Percentiles rank a stretch among this genome's conserved stretches.
These are phyloP conservation scores for Aphelinus certus DNA, from an alignment of 1,140 invertebrate species.

Conservation along the genomic window DNA sequence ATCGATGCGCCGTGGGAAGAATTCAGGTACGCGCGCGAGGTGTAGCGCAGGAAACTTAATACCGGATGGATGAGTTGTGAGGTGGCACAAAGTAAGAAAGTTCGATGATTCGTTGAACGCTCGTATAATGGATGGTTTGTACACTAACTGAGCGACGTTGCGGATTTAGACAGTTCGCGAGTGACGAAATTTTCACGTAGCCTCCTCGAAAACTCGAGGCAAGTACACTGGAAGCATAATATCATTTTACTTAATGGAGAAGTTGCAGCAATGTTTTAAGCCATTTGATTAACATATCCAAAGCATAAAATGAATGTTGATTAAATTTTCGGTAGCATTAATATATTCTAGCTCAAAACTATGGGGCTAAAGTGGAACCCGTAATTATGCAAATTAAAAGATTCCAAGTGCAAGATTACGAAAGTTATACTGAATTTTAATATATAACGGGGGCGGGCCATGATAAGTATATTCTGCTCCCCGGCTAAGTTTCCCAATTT, in stretches of 20 bases:
- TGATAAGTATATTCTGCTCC: neutral
- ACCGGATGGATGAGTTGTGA: no score
- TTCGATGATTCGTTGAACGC: no score
- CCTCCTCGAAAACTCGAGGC: neutral
- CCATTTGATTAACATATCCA: neutral
- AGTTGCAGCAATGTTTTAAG: neutral
- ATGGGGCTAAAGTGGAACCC: slow-evolving; percentile 1
- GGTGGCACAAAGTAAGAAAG: no score
- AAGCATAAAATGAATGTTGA: neutral
- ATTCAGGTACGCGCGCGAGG: no score
- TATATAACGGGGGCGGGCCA: no score
- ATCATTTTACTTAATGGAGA: neutral
- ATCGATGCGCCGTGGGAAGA: no score
- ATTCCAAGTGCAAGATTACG: slow-evolving; percentile 2
- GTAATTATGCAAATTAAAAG: slow-evolving; percentile 13
- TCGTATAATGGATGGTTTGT: no score
- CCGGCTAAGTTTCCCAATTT: no score
- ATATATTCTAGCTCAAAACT: neutral
- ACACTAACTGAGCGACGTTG: neutral
- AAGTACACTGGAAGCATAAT: slow-evolving; percentile 1
- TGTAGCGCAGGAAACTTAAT: no score
- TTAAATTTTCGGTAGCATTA: slow-evolving; percentile 2
- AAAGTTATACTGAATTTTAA: slow-evolving; percentile 18
- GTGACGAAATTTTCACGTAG: neutral
- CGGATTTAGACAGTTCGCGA: neutral